phyloP scores from a whole-genome alignment of 2,888 invertebrate genomes.

The Philereme vetulata region DNA sequence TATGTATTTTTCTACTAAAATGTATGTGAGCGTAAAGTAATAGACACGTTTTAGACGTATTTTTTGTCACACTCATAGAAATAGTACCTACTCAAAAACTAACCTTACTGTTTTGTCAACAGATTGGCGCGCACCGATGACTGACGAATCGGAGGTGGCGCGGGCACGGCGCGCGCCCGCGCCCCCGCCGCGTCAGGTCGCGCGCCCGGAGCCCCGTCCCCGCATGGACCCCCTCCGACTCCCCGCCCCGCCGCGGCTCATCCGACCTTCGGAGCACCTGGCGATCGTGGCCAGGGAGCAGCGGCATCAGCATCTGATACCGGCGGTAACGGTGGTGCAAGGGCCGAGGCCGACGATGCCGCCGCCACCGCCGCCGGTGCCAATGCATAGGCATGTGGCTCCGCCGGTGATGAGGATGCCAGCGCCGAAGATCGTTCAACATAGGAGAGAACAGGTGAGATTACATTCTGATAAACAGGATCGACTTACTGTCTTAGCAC shows the following conservation, averaged over 20 bases:
- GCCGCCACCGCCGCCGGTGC: constrained; percentile 59
- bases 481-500: no score
- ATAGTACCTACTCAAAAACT: not conserved
- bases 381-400: constrained; percentile 64
- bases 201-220: constrained; percentile 66
- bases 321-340: constrained; percentile 62
- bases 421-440: constrained; percentile 65
- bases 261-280: constrained; percentile 75
- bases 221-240: constrained; percentile 41
- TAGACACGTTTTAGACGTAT: no score
- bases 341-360: constrained; percentile 56
- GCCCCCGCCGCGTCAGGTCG: constrained; percentile 65
- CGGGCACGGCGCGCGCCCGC: constrained; percentile 70
- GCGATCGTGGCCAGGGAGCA: constrained; percentile 65
- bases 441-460: constrained; percentile 74
- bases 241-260: constrained; percentile 66
- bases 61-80: no score
- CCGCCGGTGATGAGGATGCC: constrained; percentile 73
- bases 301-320: constrained; percentile 59
- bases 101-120: constrained; percentile 43
- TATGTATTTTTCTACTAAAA: no score
- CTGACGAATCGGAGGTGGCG: constrained; percentile 75
- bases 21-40: no score
- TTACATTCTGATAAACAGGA: no score
- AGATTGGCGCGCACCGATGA: constrained; percentile 83